Evolutionary conservation across 1,140 invertebrate species (phyloP).

Genomic region (Cotesia chilonis): DNA sequence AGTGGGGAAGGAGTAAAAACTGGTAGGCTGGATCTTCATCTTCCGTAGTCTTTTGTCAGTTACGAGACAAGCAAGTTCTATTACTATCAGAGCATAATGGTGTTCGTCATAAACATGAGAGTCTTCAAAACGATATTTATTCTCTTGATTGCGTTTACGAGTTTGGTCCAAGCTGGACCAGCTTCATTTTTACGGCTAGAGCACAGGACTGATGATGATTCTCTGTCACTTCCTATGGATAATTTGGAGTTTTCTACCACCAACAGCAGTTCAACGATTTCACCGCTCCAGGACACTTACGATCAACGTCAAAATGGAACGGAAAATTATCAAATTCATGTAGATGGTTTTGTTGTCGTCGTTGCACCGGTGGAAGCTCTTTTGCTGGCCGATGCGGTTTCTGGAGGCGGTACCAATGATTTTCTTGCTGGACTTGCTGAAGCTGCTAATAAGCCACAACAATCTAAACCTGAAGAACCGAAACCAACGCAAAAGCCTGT

Average conservation of each 20-base stretch:
- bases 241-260: not conserved
- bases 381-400: conserved; percentile 51
- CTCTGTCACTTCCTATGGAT: conserved; percentile 16
- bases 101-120: conserved; percentile 50
- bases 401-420: conserved; percentile 39
- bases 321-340: conserved; percentile 73
- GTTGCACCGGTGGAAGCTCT: conserved; percentile 70
- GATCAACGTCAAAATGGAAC: conserved; percentile 77
- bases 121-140: conserved; percentile 51
- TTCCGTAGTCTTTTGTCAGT: conserved; percentile 18
- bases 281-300: conserved; percentile 56
- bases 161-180: conserved; percentile 7
- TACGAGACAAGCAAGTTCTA: conserved; percentile 1
- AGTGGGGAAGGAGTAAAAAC: conserved; percentile 2
- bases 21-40: not conserved
- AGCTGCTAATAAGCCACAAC: conserved; percentile 2
- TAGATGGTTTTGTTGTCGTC: conserved; percentile 73
- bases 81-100: conserved; percentile 25
- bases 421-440: conserved; percentile 21
- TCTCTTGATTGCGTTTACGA: conserved; percentile 32
- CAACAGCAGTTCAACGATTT: not conserved
- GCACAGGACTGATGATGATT: conserved; percentile 22
- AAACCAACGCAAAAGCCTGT: conserved; percentile 22
- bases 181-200: conserved; percentile 25
- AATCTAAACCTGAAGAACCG: conserved; percentile 31